Conservation (phyloP, 2,797 vertebrate genomes). For the Psittacula echo region DNA sequence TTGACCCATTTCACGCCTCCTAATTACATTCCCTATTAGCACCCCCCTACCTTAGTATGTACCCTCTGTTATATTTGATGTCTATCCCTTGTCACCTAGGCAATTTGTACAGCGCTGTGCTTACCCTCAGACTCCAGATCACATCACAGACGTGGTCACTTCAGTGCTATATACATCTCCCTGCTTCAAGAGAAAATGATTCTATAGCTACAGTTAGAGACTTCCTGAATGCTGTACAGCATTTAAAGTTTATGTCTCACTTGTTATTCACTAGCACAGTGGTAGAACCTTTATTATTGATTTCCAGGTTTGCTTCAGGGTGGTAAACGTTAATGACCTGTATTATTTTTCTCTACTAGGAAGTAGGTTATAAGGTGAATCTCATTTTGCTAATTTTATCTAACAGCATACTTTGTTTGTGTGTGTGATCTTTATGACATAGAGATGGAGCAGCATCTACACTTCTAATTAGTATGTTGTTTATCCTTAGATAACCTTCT, state of each 20-base stretch:
- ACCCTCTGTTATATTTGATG: neutral
- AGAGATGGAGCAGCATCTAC: conserved; percentile 6
- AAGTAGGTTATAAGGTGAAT: neutral
- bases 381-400: neutral
- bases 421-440: neutral
- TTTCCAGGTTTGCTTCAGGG: neutral
- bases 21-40: neutral
- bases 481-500: conserved; percentile 63
- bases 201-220: neutral
- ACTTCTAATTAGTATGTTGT: conserved; percentile 41
- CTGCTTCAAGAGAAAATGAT: neutral
- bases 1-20: neutral
- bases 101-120: neutral
- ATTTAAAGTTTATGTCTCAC: neutral
- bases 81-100: neutral
- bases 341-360: neutral
- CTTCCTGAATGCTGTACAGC: neutral
- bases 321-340: neutral
- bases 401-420: neutral
- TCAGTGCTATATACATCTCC: neutral
- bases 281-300: neutral
- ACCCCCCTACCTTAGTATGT: neutral
- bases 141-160: neutral
- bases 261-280: neutral
- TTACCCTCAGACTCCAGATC: rapidly evolving